A percentile compares a stretch with the other conserved stretches of the same genome.
These are phyloP conservation scores for Chydorus sphaericus DNA, from an alignment of 2,888 invertebrate species.

Conservation along the genomic window DNA sequence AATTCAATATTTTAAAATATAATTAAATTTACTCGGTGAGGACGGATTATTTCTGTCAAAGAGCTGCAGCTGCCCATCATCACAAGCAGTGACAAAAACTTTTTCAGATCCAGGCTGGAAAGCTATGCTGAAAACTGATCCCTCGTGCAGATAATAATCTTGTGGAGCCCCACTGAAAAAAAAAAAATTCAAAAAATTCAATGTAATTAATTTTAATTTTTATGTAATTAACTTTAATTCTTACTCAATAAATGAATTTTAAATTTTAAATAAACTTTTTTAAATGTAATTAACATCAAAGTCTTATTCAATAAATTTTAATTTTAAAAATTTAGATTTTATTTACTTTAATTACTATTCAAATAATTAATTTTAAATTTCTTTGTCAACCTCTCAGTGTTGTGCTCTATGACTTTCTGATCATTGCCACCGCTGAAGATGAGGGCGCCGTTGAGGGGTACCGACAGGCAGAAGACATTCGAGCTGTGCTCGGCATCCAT, in stretches of 20 bases:
- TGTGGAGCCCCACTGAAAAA: conserved; percentile 40
- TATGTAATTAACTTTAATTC: too few species aligned
- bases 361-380: too few species aligned
- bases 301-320: too few species aligned
- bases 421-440: conserved; percentile 90
- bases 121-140: conserved; percentile 79
- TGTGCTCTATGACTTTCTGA: conserved; percentile 83
- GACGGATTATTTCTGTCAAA: conserved; percentile 63
- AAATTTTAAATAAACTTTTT: too few species aligned
- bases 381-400: conserved; percentile 66
- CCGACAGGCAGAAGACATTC: conserved; percentile 84
- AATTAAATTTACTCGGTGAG: conserved; percentile 24
- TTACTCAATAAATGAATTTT: too few species aligned
- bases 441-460: conserved; percentile 60
- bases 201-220: too few species aligned
- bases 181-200: conserved; percentile 20
- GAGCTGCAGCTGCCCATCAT: conserved; percentile 73
- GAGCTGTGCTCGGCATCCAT: conserved; percentile 78
- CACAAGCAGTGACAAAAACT: conserved; percentile 77
- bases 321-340: too few species aligned
- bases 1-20: background rate
- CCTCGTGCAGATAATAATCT: conserved; percentile 66
- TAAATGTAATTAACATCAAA: too few species aligned
- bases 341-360: too few species aligned
- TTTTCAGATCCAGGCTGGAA: conserved; percentile 71